Conservation (phyloP, 2,113 vertebrate genomes). For the Austrofundulus limnaeus region DNA sequence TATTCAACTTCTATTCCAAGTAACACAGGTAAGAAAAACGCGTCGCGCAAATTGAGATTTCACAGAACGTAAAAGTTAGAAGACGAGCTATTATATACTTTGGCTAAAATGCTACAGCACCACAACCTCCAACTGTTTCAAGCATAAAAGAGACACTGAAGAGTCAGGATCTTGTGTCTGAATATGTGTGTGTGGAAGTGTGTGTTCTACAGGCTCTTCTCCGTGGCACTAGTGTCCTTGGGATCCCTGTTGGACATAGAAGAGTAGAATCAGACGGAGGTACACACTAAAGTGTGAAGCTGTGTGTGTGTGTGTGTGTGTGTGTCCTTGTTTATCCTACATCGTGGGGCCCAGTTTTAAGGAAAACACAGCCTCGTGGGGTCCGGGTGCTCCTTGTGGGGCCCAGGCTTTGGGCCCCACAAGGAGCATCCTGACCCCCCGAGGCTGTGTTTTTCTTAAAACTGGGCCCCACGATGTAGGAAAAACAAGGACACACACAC, state of each 20-base stretch:
- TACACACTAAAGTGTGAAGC: neutral
- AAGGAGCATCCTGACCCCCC: no score
- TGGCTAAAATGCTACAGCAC: conserved; percentile 50
- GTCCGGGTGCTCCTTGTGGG: no score
- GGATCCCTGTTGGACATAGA: conserved; percentile 82
- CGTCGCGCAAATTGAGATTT: conserved; percentile 10
- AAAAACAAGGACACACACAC: no score
- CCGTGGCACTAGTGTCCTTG: conserved; percentile 68
- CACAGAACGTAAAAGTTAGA: neutral
- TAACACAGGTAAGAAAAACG: conserved; percentile 40
- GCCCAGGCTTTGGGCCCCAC: no score
- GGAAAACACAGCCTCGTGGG: no score
- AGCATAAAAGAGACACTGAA: conserved; percentile 42
- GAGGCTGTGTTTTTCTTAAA: no score
- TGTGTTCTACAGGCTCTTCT: conserved; percentile 11
- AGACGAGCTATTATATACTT: conserved; percentile 41
- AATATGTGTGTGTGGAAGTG: no score
- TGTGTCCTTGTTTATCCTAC: no score
- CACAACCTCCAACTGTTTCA: conserved; percentile 52
- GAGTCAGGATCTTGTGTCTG: neutral
- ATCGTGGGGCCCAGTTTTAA: no score
- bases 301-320: neutral
- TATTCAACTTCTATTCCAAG: conserved; percentile 49
- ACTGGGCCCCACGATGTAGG: no score
- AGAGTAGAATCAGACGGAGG: conserved; percentile 8